A percentile compares a stretch with the other conserved stretches of the same genome.
These are phyloP conservation scores for Stichopus horrens DNA, from an alignment of 53 echinoderm and acorn worm genomes.

Conservation along the genomic window DNA sequence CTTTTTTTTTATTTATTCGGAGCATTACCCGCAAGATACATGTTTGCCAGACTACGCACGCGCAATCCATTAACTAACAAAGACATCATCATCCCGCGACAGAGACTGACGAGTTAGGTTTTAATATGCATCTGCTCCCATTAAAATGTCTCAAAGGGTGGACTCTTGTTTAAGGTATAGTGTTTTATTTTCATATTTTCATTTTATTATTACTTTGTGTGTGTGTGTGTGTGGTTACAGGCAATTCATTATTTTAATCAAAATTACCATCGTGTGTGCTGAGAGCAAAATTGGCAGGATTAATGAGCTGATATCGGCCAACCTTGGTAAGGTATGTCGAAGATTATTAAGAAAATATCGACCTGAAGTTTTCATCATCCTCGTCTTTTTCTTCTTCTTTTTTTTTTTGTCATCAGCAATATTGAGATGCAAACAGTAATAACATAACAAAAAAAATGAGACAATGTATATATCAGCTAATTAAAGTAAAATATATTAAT, in stretches of 20 bases:
- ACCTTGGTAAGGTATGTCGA: slow-evolving; percentile 37
- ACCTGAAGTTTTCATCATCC: slow-evolving; percentile 7
- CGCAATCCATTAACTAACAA: slow-evolving; percentile 36
- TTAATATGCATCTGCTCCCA: slow-evolving; percentile 30
- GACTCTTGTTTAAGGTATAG: background rate
- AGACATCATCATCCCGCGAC: background rate
- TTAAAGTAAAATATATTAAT: slow-evolving; percentile 26
- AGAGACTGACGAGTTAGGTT: slow-evolving; percentile 8
- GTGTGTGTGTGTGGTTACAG: slow-evolving; percentile 9
- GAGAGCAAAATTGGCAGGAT: slow-evolving; percentile 37
- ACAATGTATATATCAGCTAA: slow-evolving; percentile 36
- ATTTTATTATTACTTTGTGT: too few species aligned
- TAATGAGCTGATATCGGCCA: slow-evolving; percentile 40
- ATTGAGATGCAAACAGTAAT: slow-evolving; percentile 32
- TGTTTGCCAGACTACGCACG: background rate
- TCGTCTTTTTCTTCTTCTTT: background rate
- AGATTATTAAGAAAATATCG: slow-evolving; percentile 47
- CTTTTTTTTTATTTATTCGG: background rate
- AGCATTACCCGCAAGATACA: background rate
- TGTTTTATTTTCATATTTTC: too few species aligned
- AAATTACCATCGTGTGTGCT: slow-evolving; percentile 18
- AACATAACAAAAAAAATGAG: slow-evolving; percentile 26
- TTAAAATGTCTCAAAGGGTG: slow-evolving; percentile 28
- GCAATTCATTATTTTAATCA: slow-evolving; percentile 43
- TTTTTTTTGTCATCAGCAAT: background rate